Base-by-base conservation (phyloP, 1,140 invertebrate species). In the Danaus melanippus region DNA sequence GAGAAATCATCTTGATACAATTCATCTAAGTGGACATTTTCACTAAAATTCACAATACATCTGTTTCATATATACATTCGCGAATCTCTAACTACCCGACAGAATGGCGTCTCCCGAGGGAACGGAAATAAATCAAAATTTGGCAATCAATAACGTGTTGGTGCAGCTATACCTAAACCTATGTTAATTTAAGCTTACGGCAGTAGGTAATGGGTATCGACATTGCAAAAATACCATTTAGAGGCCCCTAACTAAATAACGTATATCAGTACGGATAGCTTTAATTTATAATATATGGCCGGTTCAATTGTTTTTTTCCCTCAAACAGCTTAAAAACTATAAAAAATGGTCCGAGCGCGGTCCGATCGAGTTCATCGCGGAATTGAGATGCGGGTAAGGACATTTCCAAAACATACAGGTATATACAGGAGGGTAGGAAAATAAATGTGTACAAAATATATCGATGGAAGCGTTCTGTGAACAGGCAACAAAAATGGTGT, bases 201-300 rank as follows among this genome's bases (percentile, higher is more conserved):
- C 62, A 68, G 62, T 68, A 62, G 51, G 62, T 59, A 58, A 47
- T 55, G 56, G 66, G 59, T 55, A 55, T 57, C 53, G 59, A 53
- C 42, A 53, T 60, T 68, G 66, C 66, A 68, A 68, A 68, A 68
- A 68, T 68, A 68, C 62, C 60, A 52, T 52, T 62, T 41, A 46
- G 52, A 59, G 59, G 66, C 59, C 53, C 54, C 58, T 64, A 65
- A 68, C 56, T 63, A 62, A 64, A 56, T 67, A 68, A 62, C 66
- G 44, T 62, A 60, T 58, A 53, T 68, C 57, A 63, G 58, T 63
- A 60, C 57, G 57, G 53, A 51, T 60, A 53, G 53, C 57, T 50
- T 56, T 45, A 52, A 58, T 15, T 58, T 58, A 45, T 52, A 53
- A 59, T 58, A 65, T 56, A 60, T 65, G 62, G 62, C 62, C 62